Conservation (phyloP, 2,113 vertebrate species). For the Erpornis zantholeuca region DNA sequence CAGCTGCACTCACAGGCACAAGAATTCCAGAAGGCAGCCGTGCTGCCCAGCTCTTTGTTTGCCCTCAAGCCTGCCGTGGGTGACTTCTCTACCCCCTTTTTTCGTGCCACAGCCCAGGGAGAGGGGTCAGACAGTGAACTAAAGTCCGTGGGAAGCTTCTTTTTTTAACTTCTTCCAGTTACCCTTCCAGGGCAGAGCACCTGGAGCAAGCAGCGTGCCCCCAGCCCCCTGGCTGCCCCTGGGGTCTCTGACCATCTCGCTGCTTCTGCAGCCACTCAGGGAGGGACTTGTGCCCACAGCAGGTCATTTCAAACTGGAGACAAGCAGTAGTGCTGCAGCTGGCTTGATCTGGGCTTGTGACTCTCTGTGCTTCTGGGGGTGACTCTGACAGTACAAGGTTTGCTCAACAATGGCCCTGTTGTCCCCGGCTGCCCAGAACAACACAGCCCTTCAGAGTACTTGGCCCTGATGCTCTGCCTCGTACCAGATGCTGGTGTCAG, state of each 20-base stretch:
- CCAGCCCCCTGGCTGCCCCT: not conserved
- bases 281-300: not conserved
- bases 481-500: slow-evolving; percentile 38
- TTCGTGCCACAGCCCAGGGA: not conserved
- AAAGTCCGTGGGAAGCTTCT: not conserved
- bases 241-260: not conserved
- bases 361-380: not conserved
- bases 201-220: not conserved
- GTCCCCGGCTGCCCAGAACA: slow-evolving; percentile 2
- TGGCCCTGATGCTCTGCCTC: not conserved
- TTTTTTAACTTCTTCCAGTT: not conserved
- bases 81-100: not conserved
- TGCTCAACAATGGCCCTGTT: slow-evolving; percentile 41
- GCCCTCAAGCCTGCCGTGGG: not conserved
- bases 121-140: rapidly evolving
- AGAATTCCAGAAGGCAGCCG: not conserved
- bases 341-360: slow-evolving; percentile 43
- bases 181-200: not conserved
- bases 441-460: slow-evolving; percentile 6
- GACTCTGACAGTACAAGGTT: slow-evolving; percentile 41
- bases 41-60: not conserved
- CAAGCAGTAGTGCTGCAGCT: slow-evolving; percentile 42
- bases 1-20: not conserved
- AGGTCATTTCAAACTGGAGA: not conserved
- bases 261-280: not conserved